Evolutionary conservation across 2,888 invertebrate species (phyloP), one percentile per base, ranked within the genome.

Genomic region (Catonia carolina): DNA sequence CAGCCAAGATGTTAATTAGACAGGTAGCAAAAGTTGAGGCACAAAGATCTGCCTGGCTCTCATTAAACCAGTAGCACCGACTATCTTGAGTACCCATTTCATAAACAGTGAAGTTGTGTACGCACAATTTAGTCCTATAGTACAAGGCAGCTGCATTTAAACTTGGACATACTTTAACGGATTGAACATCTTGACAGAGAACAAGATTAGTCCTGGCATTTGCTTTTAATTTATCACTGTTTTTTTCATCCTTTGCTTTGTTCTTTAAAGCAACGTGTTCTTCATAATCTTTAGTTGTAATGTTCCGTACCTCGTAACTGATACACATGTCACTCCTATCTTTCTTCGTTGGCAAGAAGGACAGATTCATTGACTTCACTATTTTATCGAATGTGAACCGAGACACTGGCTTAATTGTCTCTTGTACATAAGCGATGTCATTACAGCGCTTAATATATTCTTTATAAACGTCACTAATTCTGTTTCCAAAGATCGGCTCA

Each of bases 21-120:
- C 62, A 64, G 3, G 62, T 50, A 15, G 65, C 60, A 55, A 65
- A 66, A 2, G 55, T 39, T 53, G 22, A 62, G 61, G 39, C 31
- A 64, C 59, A 14, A 62, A 45, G 10, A 41, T 41, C 41, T 18
- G 45, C 45, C 14, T 53, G 42, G 10, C 33, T 45, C 45, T 53
- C 45, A 33, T 41, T 45, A 15, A 53, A 53, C 53, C 53, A 53
- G n/a, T 18, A 53, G 33, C 33, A 45, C 14, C 41, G 20, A 18
- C 18, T 20, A 41, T 20, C 18, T 41, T 41, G 17, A 18, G 8
- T 41, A 41, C 20, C 20, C 10, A 41, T 20, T 18, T 41, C 41
- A 41, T 41, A 41, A 14, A 41, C 20, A 6, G 41, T 41, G 41
- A 41, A 54, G 17, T 54, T 55, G 22, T 55, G 55, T 5, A 23